Conservation (phyloP, 2,113 vertebrate genomes). For the Solea senegalensis region DNA sequence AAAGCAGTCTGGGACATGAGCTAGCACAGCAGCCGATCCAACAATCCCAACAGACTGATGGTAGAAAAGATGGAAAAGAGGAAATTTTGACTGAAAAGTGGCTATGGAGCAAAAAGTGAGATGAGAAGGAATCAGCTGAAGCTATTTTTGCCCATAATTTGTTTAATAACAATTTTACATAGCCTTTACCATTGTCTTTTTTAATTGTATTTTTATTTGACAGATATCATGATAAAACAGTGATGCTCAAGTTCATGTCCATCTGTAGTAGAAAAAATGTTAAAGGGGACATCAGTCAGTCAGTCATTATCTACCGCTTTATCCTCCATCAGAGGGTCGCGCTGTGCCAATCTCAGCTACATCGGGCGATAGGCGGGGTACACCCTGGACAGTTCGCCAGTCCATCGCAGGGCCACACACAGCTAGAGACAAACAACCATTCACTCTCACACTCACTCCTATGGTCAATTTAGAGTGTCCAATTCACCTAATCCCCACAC, state of each 20-base stretch:
- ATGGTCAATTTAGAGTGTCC: too few species aligned
- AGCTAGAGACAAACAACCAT: too few species aligned
- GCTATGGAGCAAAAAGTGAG: slow-evolving; percentile 50
- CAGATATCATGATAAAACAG: slow-evolving; percentile 32
- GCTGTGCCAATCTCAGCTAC: too few species aligned
- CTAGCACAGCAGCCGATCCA: slow-evolving; percentile 62
- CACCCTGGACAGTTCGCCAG: too few species aligned
- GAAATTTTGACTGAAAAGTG: slow-evolving; percentile 64
- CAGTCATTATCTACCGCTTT: too few species aligned
- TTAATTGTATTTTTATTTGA: slow-evolving; percentile 58
- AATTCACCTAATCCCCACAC: too few species aligned
- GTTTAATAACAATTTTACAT: slow-evolving; percentile 68
- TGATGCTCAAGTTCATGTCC: neutral
- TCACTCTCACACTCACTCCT: too few species aligned
- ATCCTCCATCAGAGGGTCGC: too few species aligned
- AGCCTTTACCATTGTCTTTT: slow-evolving; percentile 52
- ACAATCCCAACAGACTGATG: slow-evolving; percentile 61
- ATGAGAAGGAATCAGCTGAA: slow-evolving; percentile 53
- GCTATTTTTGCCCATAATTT: slow-evolving; percentile 59
- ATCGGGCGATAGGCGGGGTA: too few species aligned
- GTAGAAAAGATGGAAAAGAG: slow-evolving; percentile 39
- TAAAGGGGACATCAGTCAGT: too few species aligned
- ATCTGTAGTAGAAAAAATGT: neutral
- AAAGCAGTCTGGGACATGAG: slow-evolving; percentile 72
- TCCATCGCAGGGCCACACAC: too few species aligned